Conservation (phyloP, 2,797 vertebrate genomes). For the Serranus cabrilla region DNA sequence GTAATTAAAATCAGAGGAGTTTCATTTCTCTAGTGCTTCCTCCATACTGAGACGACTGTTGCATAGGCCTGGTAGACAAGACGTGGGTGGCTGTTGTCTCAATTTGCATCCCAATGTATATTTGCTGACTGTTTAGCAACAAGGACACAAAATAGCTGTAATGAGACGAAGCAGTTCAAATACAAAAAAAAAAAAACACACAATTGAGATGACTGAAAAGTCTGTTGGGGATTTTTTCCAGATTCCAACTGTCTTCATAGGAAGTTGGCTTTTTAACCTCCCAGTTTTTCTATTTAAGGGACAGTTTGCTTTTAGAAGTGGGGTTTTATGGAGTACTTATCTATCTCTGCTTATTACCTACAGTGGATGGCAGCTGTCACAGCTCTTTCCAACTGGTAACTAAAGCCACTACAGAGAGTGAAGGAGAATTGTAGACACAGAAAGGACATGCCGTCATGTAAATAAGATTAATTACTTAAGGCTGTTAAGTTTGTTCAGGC, state of each 20-base stretch:
- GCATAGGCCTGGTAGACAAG: constrained; percentile 70
- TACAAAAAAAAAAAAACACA: constrained; percentile 29
- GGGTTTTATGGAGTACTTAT: too few species aligned
- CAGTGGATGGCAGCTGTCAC: too few species aligned
- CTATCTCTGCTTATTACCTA: too few species aligned
- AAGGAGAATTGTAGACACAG: too few species aligned
- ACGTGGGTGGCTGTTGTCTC: constrained; percentile 36
- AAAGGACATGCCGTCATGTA: too few species aligned
- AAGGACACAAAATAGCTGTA: constrained; percentile 32
- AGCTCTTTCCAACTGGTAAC: too few species aligned
- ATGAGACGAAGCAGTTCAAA: constrained; percentile 27
- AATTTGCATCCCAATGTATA: constrained; percentile 51
- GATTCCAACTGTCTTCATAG: constrained; percentile 43
- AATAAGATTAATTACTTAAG: too few species aligned
- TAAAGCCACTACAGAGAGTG: too few species aligned
- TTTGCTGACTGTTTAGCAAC: neutral
- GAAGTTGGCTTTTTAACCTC: constrained; percentile 40
- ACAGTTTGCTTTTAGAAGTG: too few species aligned
- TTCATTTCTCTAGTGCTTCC: constrained; percentile 48
- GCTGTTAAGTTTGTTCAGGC: too few species aligned
- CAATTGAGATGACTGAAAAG: constrained; percentile 44
- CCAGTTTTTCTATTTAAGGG: constrained; percentile 18
- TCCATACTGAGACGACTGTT: constrained; percentile 62
- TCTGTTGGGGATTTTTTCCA: constrained; percentile 50
- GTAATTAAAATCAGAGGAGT: constrained; percentile 39